A percentile compares a stretch with the other conserved stretches of the same genome.
phyloP scores from a whole-genome alignment of 2,888 invertebrate genomes.

The Diaphora mendica region DNA sequence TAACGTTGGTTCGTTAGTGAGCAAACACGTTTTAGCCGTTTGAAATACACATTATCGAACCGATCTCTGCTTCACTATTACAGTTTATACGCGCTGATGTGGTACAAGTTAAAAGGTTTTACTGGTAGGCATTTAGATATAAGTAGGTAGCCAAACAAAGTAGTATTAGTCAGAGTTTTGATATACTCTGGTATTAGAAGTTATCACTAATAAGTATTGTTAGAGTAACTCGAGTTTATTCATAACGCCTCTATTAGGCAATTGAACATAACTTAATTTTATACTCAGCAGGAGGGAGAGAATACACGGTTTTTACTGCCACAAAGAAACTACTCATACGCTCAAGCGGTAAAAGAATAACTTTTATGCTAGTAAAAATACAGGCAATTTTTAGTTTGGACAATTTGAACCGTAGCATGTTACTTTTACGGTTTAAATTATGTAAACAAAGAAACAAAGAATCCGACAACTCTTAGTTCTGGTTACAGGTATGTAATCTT shows the following conservation, averaged over 20 bases:
- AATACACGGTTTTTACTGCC: too few species aligned
- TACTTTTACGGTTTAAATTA: background rate
- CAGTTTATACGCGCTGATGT: constrained; percentile 67
- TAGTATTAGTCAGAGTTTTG: background rate
- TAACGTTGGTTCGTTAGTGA: constrained; percentile 27
- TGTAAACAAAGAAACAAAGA: background rate
- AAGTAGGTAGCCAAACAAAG: background rate
- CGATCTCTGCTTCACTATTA: constrained; percentile 71
- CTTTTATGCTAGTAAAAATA: background rate
- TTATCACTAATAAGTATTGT: too few species aligned
- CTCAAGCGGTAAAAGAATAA: too few species aligned
- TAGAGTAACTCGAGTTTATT: too few species aligned
- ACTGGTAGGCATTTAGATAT: background rate
- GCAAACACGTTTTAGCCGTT: constrained; percentile 56
- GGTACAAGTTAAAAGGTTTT: constrained; percentile 44
- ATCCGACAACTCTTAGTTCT: background rate
- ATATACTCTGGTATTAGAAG: background rate
- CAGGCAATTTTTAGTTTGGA: background rate
- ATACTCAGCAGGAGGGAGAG: too few species aligned
- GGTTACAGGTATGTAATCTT: background rate
- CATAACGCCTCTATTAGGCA: too few species aligned
- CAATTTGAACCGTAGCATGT: background rate
- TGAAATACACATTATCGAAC: constrained; percentile 70
- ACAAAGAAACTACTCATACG: background rate
- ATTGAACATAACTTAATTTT: too few species aligned